phyloP scores from a whole-genome alignment of 2,113 vertebrate species.

The Egretta garzetta region DNA sequence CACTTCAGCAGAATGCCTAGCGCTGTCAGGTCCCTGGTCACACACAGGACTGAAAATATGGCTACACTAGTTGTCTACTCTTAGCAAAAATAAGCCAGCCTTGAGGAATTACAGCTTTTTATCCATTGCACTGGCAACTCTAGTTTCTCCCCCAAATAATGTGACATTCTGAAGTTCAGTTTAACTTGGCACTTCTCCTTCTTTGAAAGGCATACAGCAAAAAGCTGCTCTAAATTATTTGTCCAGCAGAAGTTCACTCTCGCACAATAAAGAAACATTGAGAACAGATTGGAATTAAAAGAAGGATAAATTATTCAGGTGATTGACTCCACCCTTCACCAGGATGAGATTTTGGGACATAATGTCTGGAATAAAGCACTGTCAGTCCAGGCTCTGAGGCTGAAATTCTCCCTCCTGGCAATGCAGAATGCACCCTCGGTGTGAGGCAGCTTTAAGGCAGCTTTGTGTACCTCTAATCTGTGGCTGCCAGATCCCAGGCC shows the following conservation, averaged over 20 bases:
- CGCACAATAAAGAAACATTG: neutral
- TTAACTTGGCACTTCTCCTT: neutral
- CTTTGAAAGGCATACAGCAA: neutral
- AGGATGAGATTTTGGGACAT: neutral
- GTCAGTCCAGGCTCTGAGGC: neutral
- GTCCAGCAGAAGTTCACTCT: neutral
- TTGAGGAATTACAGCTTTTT: neutral
- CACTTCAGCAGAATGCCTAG: neutral
- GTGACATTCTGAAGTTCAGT: neutral
- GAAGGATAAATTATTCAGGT: neutral
- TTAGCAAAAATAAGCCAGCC: neutral
- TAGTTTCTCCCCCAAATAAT: neutral
- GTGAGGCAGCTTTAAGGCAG: neutral
- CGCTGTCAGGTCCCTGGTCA: neutral
- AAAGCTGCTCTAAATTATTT: neutral
- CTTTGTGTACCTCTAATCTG: neutral
- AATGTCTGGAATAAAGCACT: neutral
- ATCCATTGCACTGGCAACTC: neutral
- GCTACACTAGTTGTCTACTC: neutral
- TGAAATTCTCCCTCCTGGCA: neutral
- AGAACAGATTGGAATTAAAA: neutral
- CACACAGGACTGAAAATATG: neutral
- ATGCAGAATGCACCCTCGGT: rapidly evolving
- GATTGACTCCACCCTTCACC: neutral
- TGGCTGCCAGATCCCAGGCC: neutral